These are phyloP conservation scores for Hylaeus anthracinus DNA, from an alignment of 1,140 invertebrate genomes.

Conservation along the genomic window DNA sequence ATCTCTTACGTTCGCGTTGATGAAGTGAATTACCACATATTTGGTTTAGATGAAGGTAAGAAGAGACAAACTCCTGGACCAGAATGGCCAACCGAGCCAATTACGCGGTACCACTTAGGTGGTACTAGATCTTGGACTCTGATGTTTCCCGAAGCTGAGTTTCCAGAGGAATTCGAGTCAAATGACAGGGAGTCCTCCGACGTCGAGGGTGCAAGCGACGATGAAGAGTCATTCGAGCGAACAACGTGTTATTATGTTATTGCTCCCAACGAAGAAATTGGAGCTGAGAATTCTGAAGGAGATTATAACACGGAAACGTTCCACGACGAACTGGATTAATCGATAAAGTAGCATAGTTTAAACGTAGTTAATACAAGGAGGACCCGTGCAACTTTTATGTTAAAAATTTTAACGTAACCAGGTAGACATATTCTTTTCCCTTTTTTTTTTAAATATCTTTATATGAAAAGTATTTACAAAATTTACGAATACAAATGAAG, in stretches of 20 bases:
- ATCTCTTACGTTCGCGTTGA: too few relatives aligned
- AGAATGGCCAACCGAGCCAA: constrained; percentile 30
- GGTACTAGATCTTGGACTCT: constrained; percentile 15
- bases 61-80: constrained; percentile 1
- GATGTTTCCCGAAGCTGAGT: not conserved
- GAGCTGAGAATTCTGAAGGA: not conserved
- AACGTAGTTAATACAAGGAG: not conserved
- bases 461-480: too few relatives aligned
- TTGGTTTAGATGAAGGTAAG: not conserved
- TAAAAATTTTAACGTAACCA: not conserved
- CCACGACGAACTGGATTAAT: not conserved
- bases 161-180: not conserved
- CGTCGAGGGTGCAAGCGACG: too few relatives aligned
- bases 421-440: not conserved
- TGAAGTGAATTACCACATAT: too few relatives aligned
- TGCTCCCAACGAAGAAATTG: not conserved
- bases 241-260: constrained; percentile 23
- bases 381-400: too few relatives aligned
- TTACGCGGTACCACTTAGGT: constrained; percentile 25
- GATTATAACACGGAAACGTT: not conserved
- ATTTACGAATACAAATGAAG: not conserved
- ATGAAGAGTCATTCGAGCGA: not conserved
- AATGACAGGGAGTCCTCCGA: not conserved
- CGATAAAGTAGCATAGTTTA: not conserved
- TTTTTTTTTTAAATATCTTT: not conserved